A percentile compares a stretch with the other conserved stretches of the same genome.
Conservation (phyloP, 2,888 invertebrate species). For the Mythimna lalbum region DNA sequence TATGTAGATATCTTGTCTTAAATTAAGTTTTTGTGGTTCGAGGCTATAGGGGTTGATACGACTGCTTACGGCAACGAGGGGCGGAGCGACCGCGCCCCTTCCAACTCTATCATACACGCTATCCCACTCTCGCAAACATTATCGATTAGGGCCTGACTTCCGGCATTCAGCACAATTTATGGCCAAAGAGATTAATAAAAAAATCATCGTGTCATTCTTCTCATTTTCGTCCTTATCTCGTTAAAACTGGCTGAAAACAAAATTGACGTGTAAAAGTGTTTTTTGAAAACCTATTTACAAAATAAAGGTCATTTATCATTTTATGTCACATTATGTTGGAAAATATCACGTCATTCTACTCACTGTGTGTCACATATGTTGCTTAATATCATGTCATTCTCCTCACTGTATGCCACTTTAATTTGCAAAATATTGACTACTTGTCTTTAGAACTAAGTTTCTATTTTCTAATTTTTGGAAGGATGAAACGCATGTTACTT, state of each 20-base stretch:
- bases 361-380: too few species aligned
- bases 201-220: not conserved
- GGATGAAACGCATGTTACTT: too few species aligned
- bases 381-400: too few species aligned
- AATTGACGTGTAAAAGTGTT: too few species aligned
- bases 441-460: too few species aligned
- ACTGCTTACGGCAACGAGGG: constrained; percentile 51
- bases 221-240: too few species aligned
- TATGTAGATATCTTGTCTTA: constrained; percentile 44
- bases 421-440: too few species aligned
- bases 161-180: constrained; percentile 61
- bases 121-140: constrained; percentile 76
- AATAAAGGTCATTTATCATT: too few species aligned
- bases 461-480: too few species aligned
- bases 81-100: constrained; percentile 76
- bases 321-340: not conserved
- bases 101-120: constrained; percentile 61
- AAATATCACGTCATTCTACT: not conserved
- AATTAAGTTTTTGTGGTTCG: constrained; percentile 67
- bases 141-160: constrained; percentile 80
- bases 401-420: too few species aligned
- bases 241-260: too few species aligned
- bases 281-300: too few species aligned
- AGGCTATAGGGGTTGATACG: constrained; percentile 57
- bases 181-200: constrained; percentile 16